A percentile compares a stretch with the other conserved stretches of the same genome.
phyloP scores from a whole-genome alignment of 2,113 vertebrate species.

The Chitala chitala region DNA sequence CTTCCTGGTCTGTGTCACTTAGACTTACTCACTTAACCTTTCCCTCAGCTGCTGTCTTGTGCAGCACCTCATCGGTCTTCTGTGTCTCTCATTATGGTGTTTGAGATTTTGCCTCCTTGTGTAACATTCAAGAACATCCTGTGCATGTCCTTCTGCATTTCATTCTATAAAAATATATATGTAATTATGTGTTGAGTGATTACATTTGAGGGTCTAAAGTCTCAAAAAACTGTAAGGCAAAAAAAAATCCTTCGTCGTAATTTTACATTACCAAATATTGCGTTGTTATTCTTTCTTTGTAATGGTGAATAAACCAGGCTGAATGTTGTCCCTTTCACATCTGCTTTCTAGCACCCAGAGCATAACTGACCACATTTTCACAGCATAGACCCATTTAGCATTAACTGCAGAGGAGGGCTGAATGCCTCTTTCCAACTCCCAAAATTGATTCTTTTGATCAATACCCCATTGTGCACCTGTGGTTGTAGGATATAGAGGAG shows the following conservation, averaged over 20 bases:
- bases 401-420: neutral
- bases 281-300: no score
- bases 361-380: neutral
- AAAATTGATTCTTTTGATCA: slow-evolving; percentile 18
- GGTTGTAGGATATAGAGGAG: neutral
- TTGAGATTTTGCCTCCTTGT: neutral
- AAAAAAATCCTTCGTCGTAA: no score
- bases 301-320: no score
- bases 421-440: slow-evolving; percentile 1
- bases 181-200: neutral
- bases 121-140: neutral
- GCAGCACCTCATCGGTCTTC: slow-evolving; percentile 21
- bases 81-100: neutral
- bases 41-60: slow-evolving; percentile 32
- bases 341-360: neutral
- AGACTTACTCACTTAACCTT: slow-evolving; percentile 40
- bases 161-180: neutral
- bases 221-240: no score
- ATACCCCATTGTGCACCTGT: neutral
- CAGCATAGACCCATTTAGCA: neutral
- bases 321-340: neutral
- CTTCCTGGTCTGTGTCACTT: slow-evolving; percentile 35
- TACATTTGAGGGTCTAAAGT: neutral
- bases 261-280: no score
- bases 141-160: neutral